Percentiles rank a stretch among this genome's conserved stretches.
Conservation (phyloP, 2,113 vertebrate genomes). For the Nannospalax galili region DNA sequence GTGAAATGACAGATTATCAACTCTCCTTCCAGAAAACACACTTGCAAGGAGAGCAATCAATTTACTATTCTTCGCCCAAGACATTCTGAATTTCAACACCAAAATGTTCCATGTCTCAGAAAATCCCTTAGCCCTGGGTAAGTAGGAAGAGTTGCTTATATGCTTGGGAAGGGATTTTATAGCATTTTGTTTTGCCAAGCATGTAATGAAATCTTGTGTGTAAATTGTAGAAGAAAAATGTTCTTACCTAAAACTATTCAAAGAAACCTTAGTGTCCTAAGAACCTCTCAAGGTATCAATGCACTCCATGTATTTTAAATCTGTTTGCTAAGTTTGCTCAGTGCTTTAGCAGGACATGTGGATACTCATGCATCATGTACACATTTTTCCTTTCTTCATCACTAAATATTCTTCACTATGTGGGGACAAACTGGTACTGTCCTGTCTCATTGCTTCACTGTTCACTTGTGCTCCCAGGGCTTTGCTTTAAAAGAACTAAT, state of each 20-base stretch:
- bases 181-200: not conserved
- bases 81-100: not conserved
- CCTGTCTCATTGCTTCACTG: not conserved
- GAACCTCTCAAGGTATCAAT: not conserved
- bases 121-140: accelerated
- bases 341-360: not conserved
- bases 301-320: not conserved
- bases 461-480: not conserved
- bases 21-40: not conserved
- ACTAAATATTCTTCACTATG: not conserved
- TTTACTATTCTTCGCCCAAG: not conserved
- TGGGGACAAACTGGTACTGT: not conserved
- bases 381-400: not conserved
- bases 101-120: not conserved
- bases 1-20: constrained; percentile 1
- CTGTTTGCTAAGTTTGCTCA: not conserved
- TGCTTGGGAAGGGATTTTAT: not conserved
- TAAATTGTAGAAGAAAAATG: not conserved
- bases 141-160: accelerated
- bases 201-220: not conserved
- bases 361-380: not conserved
- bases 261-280: not conserved
- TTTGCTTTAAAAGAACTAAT: not conserved
- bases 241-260: not conserved
- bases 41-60: not conserved